A percentile compares a stretch with the other conserved stretches of the same genome.
These are phyloP conservation scores for Ochropleura leucogaster DNA, from an alignment of 2,888 invertebrate species.

Conservation along the genomic window DNA sequence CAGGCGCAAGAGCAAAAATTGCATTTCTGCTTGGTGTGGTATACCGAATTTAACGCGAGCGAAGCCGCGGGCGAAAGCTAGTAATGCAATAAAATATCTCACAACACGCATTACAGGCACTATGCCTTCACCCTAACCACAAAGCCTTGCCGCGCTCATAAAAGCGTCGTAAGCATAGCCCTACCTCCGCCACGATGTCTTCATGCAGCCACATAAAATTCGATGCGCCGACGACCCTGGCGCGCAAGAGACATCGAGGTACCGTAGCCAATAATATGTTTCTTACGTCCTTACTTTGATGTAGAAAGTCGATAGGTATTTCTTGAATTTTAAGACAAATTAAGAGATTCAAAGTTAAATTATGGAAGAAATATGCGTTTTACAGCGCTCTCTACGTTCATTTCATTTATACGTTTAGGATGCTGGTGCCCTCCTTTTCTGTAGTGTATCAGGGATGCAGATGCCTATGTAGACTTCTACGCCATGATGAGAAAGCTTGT, in stretches of 20 bases:
- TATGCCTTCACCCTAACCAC: slow-evolving; percentile 63
- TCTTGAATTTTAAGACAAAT: background rate
- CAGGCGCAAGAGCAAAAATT: too few species aligned
- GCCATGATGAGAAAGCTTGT: too few species aligned
- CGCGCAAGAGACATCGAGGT: slow-evolving; percentile 33
- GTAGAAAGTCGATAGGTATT: background rate
- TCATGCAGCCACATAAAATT: slow-evolving; percentile 74
- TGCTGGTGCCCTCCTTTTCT: too few species aligned
- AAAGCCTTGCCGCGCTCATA: slow-evolving; percentile 81
- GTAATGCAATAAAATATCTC: background rate
- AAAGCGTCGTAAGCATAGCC: slow-evolving; percentile 73
- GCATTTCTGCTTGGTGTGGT: too few species aligned
- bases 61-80: too few species aligned
- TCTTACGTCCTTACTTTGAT: slow-evolving; percentile 5
- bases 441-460: too few species aligned
- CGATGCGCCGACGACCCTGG: slow-evolving; percentile 46
- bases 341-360: background rate
- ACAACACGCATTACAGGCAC: slow-evolving; percentile 31
- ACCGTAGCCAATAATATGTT: slow-evolving; percentile 34
- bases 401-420: too few species aligned
- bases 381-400: too few species aligned
- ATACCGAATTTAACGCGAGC: too few species aligned
- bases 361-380: too few species aligned
- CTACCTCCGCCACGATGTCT: slow-evolving; percentile 78
- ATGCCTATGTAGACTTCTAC: too few species aligned